Evolutionary conservation across 2,888 invertebrate genomes (phyloP).

Genomic region (Caenorhabditis sinica): DNA sequence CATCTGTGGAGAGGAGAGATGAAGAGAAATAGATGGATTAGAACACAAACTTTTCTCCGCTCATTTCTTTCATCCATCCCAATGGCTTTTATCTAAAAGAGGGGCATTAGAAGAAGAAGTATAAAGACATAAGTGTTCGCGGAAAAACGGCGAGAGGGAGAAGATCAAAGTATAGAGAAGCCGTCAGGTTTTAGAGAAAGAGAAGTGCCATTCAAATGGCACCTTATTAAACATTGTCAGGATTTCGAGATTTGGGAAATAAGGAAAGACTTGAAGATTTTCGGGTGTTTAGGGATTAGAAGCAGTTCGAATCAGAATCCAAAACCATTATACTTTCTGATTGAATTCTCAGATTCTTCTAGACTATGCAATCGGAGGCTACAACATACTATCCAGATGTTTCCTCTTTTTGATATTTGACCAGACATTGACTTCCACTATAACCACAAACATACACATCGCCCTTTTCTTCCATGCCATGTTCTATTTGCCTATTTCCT

Average conservation of each 20-base stretch:
- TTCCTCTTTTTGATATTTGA: constrained; percentile 9
- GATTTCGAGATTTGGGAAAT: neutral
- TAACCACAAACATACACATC: no score
- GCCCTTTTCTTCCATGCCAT: no score
- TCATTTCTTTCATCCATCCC: neutral
- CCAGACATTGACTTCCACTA: constrained; percentile 17
- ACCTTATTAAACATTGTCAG: constrained; percentile 10
- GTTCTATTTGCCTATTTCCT: no score
- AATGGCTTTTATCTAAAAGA: constrained; percentile 38
- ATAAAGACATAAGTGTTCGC: constrained; percentile 47
- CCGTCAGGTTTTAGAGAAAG: constrained; percentile 13
- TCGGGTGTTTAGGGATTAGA: neutral
- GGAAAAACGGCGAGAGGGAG: no score
- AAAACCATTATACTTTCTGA: no score
- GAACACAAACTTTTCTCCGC: constrained; percentile 14
- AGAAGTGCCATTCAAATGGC: constrained; percentile 3
- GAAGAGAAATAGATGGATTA: constrained; percentile 24
- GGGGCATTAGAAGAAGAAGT: no score
- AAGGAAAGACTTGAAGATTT: neutral
- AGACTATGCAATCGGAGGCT: neutral
- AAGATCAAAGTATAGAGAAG: constrained; percentile 43
- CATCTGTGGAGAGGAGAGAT: constrained; percentile 1
- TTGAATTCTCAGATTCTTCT: no score
- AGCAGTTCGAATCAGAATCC: no score
- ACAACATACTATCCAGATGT: constrained; percentile 13